Percentiles rank a stretch among this genome's conserved stretches.
Evolutionary conservation across 2,797 vertebrate species (phyloP).

Genomic region (Epinephelus malabaricus): DNA sequence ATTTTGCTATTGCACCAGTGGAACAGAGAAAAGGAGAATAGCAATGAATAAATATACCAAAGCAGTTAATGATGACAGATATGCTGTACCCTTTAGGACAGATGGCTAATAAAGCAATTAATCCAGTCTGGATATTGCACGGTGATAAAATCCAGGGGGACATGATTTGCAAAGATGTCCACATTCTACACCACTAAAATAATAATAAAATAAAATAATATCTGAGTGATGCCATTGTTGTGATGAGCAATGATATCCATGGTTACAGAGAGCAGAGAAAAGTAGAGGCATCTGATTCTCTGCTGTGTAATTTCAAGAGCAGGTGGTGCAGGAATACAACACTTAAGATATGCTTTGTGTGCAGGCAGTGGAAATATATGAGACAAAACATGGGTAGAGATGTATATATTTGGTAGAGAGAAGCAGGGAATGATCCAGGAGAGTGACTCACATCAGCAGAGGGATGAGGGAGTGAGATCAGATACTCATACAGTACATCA

Average conservation of each 20-base stretch:
- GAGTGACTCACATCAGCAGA: slow-evolving; percentile 42
- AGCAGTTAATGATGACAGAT: slow-evolving; percentile 28
- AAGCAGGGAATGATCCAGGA: slow-evolving; percentile 12
- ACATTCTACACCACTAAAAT: slow-evolving; percentile 4
- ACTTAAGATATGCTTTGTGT: slow-evolving; percentile 43
- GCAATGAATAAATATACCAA: slow-evolving; percentile 3
- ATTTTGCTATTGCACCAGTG: slow-evolving; percentile 10
- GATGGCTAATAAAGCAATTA: slow-evolving; percentile 43
- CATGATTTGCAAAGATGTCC: slow-evolving; percentile 12
- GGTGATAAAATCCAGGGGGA: slow-evolving; percentile 17
- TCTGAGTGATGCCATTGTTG: slow-evolving; percentile 14
- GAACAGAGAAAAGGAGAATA: slow-evolving; percentile 23
- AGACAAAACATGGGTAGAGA: slow-evolving; percentile 25
- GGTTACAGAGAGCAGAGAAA: slow-evolving; percentile 8
- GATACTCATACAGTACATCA: slow-evolving; percentile 33
- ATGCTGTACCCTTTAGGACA: slow-evolving; percentile 21
- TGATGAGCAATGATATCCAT: slow-evolving; percentile 42
- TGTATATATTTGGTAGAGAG: slow-evolving; percentile 9
- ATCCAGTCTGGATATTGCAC: slow-evolving; percentile 38
- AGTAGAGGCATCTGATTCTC: slow-evolving; percentile 18
- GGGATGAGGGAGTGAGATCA: slow-evolving; percentile 32
- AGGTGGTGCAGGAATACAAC: slow-evolving; percentile 18
- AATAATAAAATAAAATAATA: slow-evolving; percentile 31
- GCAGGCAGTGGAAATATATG: slow-evolving; percentile 42
- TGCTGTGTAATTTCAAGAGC: slow-evolving; percentile 44